Evolutionary conservation across 2,113 vertebrate species (phyloP), one percentile per base, ranked within the genome.

Genomic region (Phalacrocorax pelagicus): DNA sequence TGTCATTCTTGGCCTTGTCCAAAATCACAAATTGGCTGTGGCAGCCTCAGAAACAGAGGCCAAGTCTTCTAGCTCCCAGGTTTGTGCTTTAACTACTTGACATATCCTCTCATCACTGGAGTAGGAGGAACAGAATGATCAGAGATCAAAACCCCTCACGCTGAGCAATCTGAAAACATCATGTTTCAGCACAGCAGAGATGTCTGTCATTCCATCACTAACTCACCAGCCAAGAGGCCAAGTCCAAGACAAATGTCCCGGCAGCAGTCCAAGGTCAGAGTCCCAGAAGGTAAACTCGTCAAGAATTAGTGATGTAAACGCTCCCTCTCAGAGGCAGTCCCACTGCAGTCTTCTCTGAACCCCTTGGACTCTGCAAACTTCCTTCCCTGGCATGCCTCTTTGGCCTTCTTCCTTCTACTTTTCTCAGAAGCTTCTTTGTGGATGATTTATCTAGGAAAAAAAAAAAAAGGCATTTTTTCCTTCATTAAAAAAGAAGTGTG

Each of bases 381-480:
- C 89, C 91, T 96, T 77, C 89, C 80, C 91, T 90, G 91, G 89
- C 95, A 94, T 80, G 81, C 66, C 78, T 95, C 66, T 74, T 90
- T 87, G 78, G 86, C 80, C 38, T 87, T 84, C 73, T 72, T 92
- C 70, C 77, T 75, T 69, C 73, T 80, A 40, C 47, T 91, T 94
- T 92, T 90, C 92, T 90, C 91, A 92, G 92, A 85, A 82, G 46
- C 42, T 95, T 65, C 34, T 65, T 57, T 77, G 70, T 82, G 20
- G 52, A 77, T 85, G 62, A 91, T 77, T 96, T 96, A 94, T 77
- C 72, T 94, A 7, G 7, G 22, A 58, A 58, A 58, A 36, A 36
- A 36, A 54, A 90, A n/a, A 38, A 47, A 36, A 7, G 8, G 12
- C 7, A 7, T 3, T 13, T 57, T 93, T 88, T 61, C 51, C 36